Conservation (phyloP, 2,888 invertebrate genomes). For the Meta bourneti region DNA sequence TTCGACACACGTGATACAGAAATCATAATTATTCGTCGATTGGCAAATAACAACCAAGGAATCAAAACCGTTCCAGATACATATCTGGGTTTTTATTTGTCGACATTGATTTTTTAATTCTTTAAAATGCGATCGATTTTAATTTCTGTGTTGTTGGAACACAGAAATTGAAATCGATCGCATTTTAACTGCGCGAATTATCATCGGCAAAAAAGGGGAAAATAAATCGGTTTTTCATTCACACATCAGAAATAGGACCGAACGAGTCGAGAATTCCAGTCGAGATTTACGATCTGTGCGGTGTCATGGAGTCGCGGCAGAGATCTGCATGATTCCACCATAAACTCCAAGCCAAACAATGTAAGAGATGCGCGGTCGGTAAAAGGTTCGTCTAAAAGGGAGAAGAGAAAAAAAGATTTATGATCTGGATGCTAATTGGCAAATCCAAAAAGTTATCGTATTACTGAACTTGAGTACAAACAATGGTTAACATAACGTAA, state of each 20-base stretch:
- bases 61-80: too few relatives aligned
- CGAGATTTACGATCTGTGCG: slow-evolving; percentile 30
- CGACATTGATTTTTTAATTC: too few relatives aligned
- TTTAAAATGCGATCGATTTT: too few relatives aligned
- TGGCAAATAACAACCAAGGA: too few relatives aligned
- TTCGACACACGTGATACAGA: too few relatives aligned
- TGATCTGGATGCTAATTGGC: slow-evolving; percentile 38
- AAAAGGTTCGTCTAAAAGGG: not conserved
- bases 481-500: slow-evolving; percentile 59
- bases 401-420: slow-evolving; percentile 35
- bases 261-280: slow-evolving; percentile 31
- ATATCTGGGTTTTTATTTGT: too few relatives aligned
- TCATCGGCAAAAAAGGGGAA: not conserved
- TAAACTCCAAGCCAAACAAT: slow-evolving; percentile 51
- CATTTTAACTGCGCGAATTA: not conserved
- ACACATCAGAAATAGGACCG: not conserved
- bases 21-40: too few relatives aligned
- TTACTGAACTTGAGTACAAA: slow-evolving; percentile 44
- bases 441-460: slow-evolving; percentile 28
- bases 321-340: slow-evolving; percentile 48
- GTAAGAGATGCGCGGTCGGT: not conserved
- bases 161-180: too few relatives aligned
- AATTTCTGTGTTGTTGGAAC: not conserved
- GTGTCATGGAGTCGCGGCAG: slow-evolving; percentile 2
- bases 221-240: not conserved